These are phyloP conservation scores for Tapera naevia DNA, from an alignment of 2,797 vertebrate species.

Conservation along the genomic window DNA sequence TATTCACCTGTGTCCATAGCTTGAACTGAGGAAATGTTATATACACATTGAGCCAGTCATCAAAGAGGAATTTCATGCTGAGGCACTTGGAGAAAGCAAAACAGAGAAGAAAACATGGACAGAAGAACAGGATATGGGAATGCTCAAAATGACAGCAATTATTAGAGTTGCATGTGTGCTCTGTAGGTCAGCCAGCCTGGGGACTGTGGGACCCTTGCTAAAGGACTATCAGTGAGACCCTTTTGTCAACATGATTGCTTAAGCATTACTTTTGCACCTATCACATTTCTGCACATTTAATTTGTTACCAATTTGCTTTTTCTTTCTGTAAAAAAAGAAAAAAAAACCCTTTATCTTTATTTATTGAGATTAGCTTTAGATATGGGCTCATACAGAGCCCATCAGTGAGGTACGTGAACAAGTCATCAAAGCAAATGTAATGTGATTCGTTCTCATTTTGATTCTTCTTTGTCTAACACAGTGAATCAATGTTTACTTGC, in stretches of 20 bases:
- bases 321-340: neutral
- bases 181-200: neutral
- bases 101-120: neutral
- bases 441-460: slow-evolving; percentile 50
- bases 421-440: slow-evolving; percentile 25
- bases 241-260: neutral
- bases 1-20: neutral
- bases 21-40: neutral
- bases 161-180: neutral
- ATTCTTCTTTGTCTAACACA: slow-evolving; percentile 29
- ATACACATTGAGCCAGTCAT: neutral
- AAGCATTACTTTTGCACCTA: neutral
- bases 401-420: neutral
- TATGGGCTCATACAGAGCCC: neutral
- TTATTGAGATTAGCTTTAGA: neutral
- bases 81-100: neutral
- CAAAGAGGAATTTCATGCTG: neutral
- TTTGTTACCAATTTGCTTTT: neutral
- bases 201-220: neutral
- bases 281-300: neutral
- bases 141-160: neutral
- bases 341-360: neutral
- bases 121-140: neutral
- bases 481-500: slow-evolving; percentile 51
- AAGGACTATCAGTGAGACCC: neutral